These are phyloP conservation scores for Phodopus roborovskii DNA, from an alignment of 2,113 vertebrate genomes.

Conservation along the genomic window DNA sequence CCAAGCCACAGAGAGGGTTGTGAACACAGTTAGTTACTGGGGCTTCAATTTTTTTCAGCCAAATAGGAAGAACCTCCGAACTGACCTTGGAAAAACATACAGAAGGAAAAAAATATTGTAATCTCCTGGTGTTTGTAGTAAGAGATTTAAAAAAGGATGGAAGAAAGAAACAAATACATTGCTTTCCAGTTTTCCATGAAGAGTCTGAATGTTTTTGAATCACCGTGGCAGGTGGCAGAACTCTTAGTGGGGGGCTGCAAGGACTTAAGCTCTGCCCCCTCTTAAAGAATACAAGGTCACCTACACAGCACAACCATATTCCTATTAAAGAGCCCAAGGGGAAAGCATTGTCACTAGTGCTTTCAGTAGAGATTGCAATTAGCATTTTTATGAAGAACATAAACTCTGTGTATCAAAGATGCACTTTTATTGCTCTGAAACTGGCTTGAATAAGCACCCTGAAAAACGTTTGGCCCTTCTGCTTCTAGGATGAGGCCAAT, in stretches of 20 bases:
- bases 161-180: slow-evolving; percentile 60
- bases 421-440: slow-evolving; percentile 83
- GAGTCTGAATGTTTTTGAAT: slow-evolving; percentile 44
- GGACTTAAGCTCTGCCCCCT: slow-evolving; percentile 10
- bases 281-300: slow-evolving; percentile 68
- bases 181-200: slow-evolving; percentile 79
- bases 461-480: slow-evolving; percentile 74
- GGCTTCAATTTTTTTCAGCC: slow-evolving; percentile 74
- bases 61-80: slow-evolving; percentile 85
- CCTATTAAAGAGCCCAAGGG: slow-evolving; percentile 61
- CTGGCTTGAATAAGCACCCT: slow-evolving; percentile 74
- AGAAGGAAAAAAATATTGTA: slow-evolving; percentile 82
- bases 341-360: slow-evolving; percentile 70
- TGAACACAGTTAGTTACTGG: slow-evolving; percentile 76
- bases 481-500: slow-evolving; percentile 74
- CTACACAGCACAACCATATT: slow-evolving; percentile 42
- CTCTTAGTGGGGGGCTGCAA: slow-evolving; percentile 46
- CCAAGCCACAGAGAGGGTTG: slow-evolving; percentile 85
- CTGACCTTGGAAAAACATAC: slow-evolving; percentile 85
- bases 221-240: background rate
- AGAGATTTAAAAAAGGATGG: background rate
- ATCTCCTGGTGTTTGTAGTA: slow-evolving; percentile 66
- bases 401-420: slow-evolving; percentile 83
- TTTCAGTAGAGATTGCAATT: slow-evolving; percentile 80
- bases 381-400: slow-evolving; percentile 84